phyloP scores from a whole-genome alignment of 1,140 invertebrate genomes.

The Rhagoletis zephyria region DNA sequence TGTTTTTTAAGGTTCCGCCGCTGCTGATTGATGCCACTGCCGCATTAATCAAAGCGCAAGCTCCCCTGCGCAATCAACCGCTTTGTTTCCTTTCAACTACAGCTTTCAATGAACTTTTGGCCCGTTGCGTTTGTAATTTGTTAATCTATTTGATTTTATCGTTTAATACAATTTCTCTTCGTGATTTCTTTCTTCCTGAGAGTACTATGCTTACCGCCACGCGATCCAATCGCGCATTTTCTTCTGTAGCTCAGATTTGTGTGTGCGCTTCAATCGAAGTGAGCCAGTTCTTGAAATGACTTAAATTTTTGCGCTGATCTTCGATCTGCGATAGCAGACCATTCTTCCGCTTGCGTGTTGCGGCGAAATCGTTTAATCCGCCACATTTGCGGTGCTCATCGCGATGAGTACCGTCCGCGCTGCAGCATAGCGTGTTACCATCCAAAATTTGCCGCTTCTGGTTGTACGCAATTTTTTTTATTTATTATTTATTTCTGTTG shows the following conservation, averaged over 20 bases:
- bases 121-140: slow-evolving; percentile 38
- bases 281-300: not conserved
- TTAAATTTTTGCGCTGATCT: slow-evolving; percentile 15
- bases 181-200: not conserved
- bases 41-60: slow-evolving; percentile 6
- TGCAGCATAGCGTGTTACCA: not conserved
- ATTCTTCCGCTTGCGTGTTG: slow-evolving; percentile 29
- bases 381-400: slow-evolving; percentile 1
- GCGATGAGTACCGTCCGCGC: not conserved
- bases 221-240: not conserved
- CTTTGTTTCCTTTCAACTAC: not conserved
- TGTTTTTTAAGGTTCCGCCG: not conserved
- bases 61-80: too few relatives aligned
- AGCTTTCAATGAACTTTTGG: slow-evolving; percentile 24
- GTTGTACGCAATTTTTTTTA: slow-evolving; percentile 39
- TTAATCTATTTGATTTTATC: slow-evolving; percentile 45
- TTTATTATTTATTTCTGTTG: not conserved
- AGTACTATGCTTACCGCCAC: not conserved
- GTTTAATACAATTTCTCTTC: slow-evolving; percentile 28
- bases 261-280: not conserved
- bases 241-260: not conserved
- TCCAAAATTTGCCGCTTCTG: slow-evolving; percentile 21
- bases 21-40: slow-evolving; percentile 22
- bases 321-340: not conserved
- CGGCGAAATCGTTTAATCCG: slow-evolving; percentile 21